Conservation (phyloP, 2,797 vertebrate species). For the Cirrhinus molitorella region DNA sequence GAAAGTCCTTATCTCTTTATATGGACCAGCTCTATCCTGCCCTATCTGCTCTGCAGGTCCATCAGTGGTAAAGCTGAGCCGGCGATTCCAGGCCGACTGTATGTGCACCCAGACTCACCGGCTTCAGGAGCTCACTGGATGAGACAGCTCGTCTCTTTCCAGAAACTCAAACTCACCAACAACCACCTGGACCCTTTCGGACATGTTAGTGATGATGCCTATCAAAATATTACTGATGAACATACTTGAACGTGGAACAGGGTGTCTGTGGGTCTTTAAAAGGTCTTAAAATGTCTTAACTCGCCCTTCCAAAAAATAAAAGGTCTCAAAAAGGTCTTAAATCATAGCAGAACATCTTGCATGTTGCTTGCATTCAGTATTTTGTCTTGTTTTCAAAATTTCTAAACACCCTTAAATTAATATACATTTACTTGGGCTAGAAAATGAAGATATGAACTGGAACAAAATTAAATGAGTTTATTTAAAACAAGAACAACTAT, state of each 20-base stretch:
- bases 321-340: not conserved
- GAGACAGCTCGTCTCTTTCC: slow-evolving; percentile 95
- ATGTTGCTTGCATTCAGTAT: not conserved
- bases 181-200: slow-evolving; percentile 98
- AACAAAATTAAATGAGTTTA: not conserved
- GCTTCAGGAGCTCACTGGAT: slow-evolving; percentile 96
- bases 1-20: not conserved
- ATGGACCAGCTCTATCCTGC: not conserved
- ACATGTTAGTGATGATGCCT: slow-evolving; percentile 82
- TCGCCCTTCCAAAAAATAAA: not conserved
- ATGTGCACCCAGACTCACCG: slow-evolving; percentile 95
- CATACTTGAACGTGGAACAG: not conserved
- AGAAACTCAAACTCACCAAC: slow-evolving; percentile 98
- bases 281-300: not conserved
- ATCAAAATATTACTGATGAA: not conserved
- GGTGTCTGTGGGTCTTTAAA: not conserved
- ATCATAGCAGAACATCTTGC: not conserved
- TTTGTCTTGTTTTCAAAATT: not conserved
- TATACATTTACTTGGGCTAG: not conserved
- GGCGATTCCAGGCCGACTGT: slow-evolving; percentile 93
- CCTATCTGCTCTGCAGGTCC: slow-evolving; percentile 78
- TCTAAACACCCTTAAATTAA: not conserved
- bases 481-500: not conserved
- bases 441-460: not conserved
- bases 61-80: slow-evolving; percentile 95